Evolutionary conservation across 1,140 invertebrate species (phyloP), one percentile per base, ranked within the genome.

Genomic region (Laodelphax striatellus): DNA sequence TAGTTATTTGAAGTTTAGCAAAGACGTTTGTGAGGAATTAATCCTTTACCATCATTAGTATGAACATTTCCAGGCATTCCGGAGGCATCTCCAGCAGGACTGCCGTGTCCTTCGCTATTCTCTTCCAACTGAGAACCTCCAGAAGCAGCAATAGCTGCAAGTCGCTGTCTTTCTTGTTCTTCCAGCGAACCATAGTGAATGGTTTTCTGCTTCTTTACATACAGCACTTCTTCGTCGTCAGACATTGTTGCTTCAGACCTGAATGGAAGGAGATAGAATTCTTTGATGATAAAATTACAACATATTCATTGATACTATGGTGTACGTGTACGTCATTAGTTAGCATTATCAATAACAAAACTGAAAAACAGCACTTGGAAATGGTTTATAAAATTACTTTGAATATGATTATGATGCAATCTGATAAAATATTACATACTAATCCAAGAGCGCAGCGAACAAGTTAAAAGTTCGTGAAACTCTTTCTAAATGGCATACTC

Each of bases 141-240:
- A 17, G 19, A 46, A 38, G 71, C 72, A 43, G 65, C 71, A 61
- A 70, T 67, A 28, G 21, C 52, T 16, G 54, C 58, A 13, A 63
- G 44, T 11, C 60, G 63, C 28, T 53, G 14, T 22, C 63, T 77
- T 72, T 92, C 89, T 19, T 82, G 75, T 66, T 93, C 90, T 71
- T 94, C 91, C 62, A 94, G 72, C 3, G 89, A 92, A 24, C 90
- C 91, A 83, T 93, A 94, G 69, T 94, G 88, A 2, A 92, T 78
- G 0, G 82, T 82, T 70, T 87, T 90, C 59, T 80, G 79, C 61
- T 85, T 85, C 70, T 92, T 92, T 0, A 83, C 75, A 64, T 86
- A 84, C 50, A 79, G 71, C 46, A 88, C 68, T 70, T 90, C 89
- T 66, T 93, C 90, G 62, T 94, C 92, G 70, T 94, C 90, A 28